Base-by-base conservation (phyloP, 2,113 vertebrate species). In the Cepphus grylle region DNA sequence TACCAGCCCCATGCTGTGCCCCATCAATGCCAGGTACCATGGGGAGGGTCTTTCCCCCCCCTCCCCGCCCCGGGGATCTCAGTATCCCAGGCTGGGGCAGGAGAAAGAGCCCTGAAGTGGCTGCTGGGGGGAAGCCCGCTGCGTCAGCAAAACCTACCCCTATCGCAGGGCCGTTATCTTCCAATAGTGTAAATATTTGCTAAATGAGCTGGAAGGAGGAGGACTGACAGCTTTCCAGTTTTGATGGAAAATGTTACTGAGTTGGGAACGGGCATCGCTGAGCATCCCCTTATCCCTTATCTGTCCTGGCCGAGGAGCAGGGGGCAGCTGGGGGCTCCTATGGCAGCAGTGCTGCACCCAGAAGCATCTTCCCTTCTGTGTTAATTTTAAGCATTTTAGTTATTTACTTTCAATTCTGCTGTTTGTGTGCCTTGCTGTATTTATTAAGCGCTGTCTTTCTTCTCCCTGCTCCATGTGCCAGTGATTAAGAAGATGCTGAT, bases 381-480 rank as follows among this genome's bases (percentile, higher is more conserved):
- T 66, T 45, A 59, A 88, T 92, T 21, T 0, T 1, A 61, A 88
- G 65, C 27, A 43, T 81, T 80, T 92, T 83, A 96, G 40, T 86
- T 89, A 86, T 96, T 92, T 97, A 92, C 89, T 96, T 97, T 95
- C 86, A 88, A 69, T 96, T 96, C 88, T 86, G 82, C 94, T 97
- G 82, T 95, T 97, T 83, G 87, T 97, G 83, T 87, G 91, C 94
- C 93, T 96, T 94, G 79, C 84, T 88, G 61, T 92, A 91, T 82
- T 96, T 93, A 91, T 97, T 94, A 89, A 86, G 92, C 91, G 93
- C 86, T 12, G 40, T 29, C 47, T 97, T 92, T 93, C 86, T 89
- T 92, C 79, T 92, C 56, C 62, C 91, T 94, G 80, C 72, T 81
- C 90, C 43, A 8, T 81, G 90, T 53, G 85, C 94, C 93, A 92